Percentiles rank a stretch among this genome's conserved stretches.
These are phyloP conservation scores for Platysteira castanea DNA, from an alignment of 2,113 vertebrate species.

Conservation along the genomic window DNA sequence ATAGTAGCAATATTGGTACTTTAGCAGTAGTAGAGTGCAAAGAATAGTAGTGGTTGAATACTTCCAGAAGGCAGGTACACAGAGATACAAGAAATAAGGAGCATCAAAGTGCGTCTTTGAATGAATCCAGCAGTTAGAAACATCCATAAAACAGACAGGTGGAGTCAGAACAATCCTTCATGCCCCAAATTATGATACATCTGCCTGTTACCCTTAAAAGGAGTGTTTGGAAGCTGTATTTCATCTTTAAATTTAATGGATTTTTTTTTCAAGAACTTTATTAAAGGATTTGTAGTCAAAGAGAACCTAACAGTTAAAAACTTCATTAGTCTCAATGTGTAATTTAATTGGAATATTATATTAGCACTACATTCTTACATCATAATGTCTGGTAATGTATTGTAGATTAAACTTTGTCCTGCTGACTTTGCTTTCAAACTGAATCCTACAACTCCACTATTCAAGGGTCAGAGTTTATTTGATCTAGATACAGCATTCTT, in stretches of 20 bases:
- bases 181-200: neutral
- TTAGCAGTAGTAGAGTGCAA: neutral
- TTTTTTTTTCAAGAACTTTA: neutral
- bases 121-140: neutral
- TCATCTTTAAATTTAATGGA: neutral
- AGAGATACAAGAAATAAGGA: neutral
- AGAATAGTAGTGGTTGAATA: neutral
- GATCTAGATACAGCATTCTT: slow-evolving; percentile 60
- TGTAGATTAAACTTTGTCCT: slow-evolving; percentile 62
- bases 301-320: neutral
- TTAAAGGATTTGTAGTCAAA: neutral
- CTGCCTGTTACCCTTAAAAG: neutral
- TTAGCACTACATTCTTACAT: neutral
- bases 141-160: neutral
- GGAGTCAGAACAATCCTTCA: neutral
- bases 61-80: neutral
- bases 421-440: slow-evolving; percentile 44
- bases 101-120: neutral
- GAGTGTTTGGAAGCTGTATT: neutral
- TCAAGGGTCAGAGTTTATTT: slow-evolving; percentile 68
- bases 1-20: neutral
- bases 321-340: neutral
- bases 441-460: neutral
- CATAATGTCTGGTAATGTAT: neutral
- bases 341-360: neutral